These are phyloP conservation scores for Tetramorium alpestre DNA, from an alignment of 1,140 invertebrate genomes.

Conservation along the genomic window DNA sequence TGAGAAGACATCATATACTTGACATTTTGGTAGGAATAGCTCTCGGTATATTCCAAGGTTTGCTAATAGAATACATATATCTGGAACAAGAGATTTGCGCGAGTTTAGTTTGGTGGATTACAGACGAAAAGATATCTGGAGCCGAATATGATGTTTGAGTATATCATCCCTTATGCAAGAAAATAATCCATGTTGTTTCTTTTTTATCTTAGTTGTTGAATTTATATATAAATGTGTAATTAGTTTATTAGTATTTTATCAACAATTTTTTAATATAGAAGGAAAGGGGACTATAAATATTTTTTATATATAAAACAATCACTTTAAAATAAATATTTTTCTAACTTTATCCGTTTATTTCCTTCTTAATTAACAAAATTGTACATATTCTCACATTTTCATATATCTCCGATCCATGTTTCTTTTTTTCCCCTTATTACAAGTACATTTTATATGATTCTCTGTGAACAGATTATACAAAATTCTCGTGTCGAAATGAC, in stretches of 20 bases:
- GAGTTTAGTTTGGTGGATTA: constrained; percentile 85
- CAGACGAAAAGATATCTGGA: constrained; percentile 87
- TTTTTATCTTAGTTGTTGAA: too few species aligned
- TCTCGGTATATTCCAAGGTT: constrained; percentile 91
- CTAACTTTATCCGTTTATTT: constrained; percentile 13
- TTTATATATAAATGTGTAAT: too few species aligned
- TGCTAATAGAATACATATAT: constrained; percentile 90
- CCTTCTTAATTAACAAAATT: constrained; percentile 3
- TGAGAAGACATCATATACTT: constrained; percentile 94
- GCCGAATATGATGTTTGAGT: constrained; percentile 82
- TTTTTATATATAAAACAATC: background rate
- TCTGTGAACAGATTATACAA: constrained; percentile 27
- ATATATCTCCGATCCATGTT: background rate
- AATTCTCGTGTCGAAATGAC: background rate
- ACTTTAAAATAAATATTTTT: background rate
- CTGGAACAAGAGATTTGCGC: constrained; percentile 86
- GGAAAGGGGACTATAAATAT: background rate
- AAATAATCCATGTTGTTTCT: background rate
- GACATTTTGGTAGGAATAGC: constrained; percentile 93
- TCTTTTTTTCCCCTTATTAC: background rate
- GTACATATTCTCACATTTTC: background rate
- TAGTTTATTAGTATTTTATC: too few species aligned
- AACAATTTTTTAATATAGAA: too few species aligned
- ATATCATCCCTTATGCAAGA: background rate
- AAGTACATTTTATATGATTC: background rate